A percentile compares a stretch with the other conserved stretches of the same genome.
Evolutionary conservation across 2,113 vertebrate genomes (phyloP).

Genomic region (Aepyceros melampus): DNA sequence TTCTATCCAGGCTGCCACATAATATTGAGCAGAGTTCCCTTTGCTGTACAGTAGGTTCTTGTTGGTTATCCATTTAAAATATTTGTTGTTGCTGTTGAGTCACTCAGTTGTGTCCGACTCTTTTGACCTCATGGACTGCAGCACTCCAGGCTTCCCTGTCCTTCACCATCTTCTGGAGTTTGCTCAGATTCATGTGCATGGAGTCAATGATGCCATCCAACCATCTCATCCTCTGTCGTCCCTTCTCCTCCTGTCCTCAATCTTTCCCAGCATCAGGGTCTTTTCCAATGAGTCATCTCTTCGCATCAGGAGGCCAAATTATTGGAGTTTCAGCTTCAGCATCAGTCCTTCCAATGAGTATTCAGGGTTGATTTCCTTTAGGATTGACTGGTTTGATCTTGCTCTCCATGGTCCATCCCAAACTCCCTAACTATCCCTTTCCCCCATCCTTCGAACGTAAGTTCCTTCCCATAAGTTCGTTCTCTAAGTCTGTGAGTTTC

Average conservation of each 20-base stretch:
- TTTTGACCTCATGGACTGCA: background rate
- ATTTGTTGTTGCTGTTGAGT: background rate
- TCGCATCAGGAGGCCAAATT: background rate
- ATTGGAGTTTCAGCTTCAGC: background rate
- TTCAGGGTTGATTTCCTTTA: background rate
- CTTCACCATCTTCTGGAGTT: background rate
- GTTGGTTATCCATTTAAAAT: background rate
- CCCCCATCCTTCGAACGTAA: background rate
- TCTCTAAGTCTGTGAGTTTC: background rate
- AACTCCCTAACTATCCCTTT: background rate
- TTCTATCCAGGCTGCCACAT: background rate
- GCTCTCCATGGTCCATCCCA: background rate
- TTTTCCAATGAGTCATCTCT: background rate
- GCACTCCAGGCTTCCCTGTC: background rate
- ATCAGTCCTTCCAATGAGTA: background rate
- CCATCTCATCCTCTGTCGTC: background rate
- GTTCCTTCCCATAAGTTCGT: background rate
- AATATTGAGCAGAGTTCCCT: background rate
- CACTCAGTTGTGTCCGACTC: background rate
- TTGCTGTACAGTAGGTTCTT: background rate
- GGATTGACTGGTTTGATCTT: background rate
- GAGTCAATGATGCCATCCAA: background rate
- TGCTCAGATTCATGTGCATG: background rate
- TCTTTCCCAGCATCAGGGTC: background rate
- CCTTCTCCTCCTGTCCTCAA: background rate